These are phyloP conservation scores for Melolontha melolontha DNA, from an alignment of 2,888 invertebrate genomes.

Conservation along the genomic window DNA sequence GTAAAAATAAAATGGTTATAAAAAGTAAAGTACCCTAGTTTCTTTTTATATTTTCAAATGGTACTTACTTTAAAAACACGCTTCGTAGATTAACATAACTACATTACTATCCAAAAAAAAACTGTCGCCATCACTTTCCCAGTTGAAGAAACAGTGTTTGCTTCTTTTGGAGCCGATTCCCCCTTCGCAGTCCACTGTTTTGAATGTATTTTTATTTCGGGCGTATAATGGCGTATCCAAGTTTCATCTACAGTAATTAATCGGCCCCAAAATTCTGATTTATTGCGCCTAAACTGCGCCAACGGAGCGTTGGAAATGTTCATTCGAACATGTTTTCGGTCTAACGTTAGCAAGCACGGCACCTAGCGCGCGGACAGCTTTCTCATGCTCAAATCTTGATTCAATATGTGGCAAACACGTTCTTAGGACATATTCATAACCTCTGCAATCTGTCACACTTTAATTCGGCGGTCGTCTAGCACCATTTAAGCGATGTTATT, in stretches of 20 bases:
- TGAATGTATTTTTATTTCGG: not conserved
- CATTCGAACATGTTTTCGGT: too few relatives aligned
- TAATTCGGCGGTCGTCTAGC: constrained; percentile 45
- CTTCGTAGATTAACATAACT: constrained; percentile 35
- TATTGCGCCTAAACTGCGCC: too few relatives aligned
- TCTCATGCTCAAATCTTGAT: too few relatives aligned
- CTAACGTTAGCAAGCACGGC: too few relatives aligned
- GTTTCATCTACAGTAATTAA: too few relatives aligned
- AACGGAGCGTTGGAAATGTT: too few relatives aligned
- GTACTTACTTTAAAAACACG: too few relatives aligned
- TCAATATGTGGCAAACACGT: constrained; percentile 45
- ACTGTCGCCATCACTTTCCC: constrained; percentile 36
- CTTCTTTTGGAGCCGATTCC: constrained; percentile 35
- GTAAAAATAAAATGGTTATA: constrained; percentile 14
- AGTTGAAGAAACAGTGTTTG: constrained; percentile 17
- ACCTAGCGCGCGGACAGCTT: too few relatives aligned
- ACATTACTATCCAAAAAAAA: constrained; percentile 39
- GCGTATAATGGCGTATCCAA: constrained; percentile 33
- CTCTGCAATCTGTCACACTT: constrained; percentile 47
- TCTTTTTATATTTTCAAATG: too few relatives aligned
- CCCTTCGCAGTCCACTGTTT: constrained; percentile 35
- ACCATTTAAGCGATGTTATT: constrained; percentile 47
- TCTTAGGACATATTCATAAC: constrained; percentile 45
- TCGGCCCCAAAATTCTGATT: too few relatives aligned
- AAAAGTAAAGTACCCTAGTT: too few relatives aligned